A percentile compares a stretch with the other conserved stretches of the same genome.
phyloP scores from a whole-genome alignment of 92 coral and sea anemone species.

The Phenganax marumi region DNA sequence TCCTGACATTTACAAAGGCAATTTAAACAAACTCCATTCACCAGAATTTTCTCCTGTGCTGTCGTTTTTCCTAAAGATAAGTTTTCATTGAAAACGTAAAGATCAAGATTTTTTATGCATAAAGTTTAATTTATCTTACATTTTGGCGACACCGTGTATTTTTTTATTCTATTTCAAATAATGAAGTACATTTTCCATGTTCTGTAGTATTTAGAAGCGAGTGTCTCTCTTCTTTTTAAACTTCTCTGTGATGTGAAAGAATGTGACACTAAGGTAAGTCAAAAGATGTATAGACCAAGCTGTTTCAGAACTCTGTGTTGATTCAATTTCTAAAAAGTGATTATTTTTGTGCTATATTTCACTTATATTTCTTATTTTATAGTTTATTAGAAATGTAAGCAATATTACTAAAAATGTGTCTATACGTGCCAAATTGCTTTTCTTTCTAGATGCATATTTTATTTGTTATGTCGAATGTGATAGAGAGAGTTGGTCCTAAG shows the following conservation, averaged over 20 bases:
- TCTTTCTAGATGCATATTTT: slow-evolving; percentile 83
- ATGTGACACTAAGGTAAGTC: slow-evolving; percentile 87
- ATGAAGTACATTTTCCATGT: background rate
- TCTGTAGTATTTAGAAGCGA: slow-evolving; percentile 62
- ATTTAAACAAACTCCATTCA: too few relatives aligned
- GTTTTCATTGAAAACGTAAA: too few relatives aligned
- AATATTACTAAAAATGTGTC: background rate
- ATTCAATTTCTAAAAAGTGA: background rate
- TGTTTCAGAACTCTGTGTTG: too few relatives aligned
- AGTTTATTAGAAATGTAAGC: background rate
- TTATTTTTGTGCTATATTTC: background rate
- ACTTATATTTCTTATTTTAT: background rate
- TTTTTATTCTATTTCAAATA: too few relatives aligned
- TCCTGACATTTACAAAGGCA: too few relatives aligned
- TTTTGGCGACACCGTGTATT: too few relatives aligned
- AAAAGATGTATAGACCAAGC: too few relatives aligned
- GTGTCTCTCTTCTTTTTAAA: slow-evolving; percentile 65
- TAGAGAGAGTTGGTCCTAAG: slow-evolving; percentile 81
- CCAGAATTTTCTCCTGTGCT: too few relatives aligned
- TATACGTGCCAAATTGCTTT: background rate
- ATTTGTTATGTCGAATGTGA: slow-evolving; percentile 78
- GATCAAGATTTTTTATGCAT: too few relatives aligned
- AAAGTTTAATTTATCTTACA: too few relatives aligned
- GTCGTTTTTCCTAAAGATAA: too few relatives aligned
- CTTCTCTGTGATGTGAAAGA: slow-evolving; percentile 78